Evolutionary conservation across 2,113 vertebrate genomes (phyloP).

Genomic region (Pagrus major): DNA sequence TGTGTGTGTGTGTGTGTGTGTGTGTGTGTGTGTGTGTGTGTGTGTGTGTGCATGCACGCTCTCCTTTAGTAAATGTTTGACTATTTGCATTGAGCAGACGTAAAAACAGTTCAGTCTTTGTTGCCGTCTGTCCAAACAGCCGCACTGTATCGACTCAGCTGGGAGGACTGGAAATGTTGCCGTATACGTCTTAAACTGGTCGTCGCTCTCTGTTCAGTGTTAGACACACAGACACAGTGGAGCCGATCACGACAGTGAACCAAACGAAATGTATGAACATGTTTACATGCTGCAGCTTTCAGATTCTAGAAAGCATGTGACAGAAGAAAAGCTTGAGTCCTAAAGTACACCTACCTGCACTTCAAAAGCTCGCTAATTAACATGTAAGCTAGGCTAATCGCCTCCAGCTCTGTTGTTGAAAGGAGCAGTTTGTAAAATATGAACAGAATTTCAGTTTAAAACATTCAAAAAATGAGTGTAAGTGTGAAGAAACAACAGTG

Average conservation of each 20-base stretch:
- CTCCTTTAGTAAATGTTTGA: slow-evolving; percentile 14
- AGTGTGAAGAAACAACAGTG: no score
- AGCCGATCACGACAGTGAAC: background rate
- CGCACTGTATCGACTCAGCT: background rate
- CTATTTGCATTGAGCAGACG: slow-evolving; percentile 33
- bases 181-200: background rate
- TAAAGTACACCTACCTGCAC: background rate
- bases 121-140: slow-evolving; percentile 32
- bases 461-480: no score
- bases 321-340: no score
- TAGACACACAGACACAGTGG: background rate
- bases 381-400: background rate
- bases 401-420: background rate
- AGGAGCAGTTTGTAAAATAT: no score
- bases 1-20: background rate
- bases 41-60: background rate
- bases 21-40: background rate
- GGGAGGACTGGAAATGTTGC: slow-evolving; percentile 38
- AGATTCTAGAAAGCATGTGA: no score
- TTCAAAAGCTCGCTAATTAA: background rate
- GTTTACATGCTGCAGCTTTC: no score
- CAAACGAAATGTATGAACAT: background rate
- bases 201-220: background rate
- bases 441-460: no score
- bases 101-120: slow-evolving; percentile 10